These are phyloP conservation scores for Scaptomyza hsui DNA, from an alignment of 1,140 invertebrate genomes.

Conservation along the genomic window DNA sequence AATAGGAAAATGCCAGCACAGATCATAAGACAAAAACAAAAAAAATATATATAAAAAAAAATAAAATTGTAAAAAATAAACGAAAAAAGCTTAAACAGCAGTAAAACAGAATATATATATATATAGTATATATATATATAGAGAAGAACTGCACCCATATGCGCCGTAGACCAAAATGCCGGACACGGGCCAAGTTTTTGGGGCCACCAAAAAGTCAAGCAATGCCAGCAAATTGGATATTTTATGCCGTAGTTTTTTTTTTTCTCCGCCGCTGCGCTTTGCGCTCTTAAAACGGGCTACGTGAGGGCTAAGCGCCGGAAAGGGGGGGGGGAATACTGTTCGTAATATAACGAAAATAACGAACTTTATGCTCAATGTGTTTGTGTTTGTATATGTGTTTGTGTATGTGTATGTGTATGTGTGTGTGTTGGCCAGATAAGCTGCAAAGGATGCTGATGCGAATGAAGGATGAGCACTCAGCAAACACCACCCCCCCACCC, in stretches of 20 bases:
- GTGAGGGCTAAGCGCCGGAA: constrained; percentile 13
- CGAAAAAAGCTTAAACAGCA: constrained; percentile 7
- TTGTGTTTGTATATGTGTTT: constrained; percentile 13
- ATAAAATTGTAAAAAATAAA: no score
- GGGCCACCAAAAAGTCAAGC: constrained; percentile 63
- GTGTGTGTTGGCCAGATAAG: constrained; percentile 31
- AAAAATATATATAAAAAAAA: background rate
- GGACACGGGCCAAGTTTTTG: constrained; percentile 62
- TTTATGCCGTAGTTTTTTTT: constrained; percentile 72
- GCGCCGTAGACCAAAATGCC: constrained; percentile 31
- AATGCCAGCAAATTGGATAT: constrained; percentile 73
- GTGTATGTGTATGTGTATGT: constrained; percentile 9
- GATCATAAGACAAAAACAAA: constrained; percentile 14
- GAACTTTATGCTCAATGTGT: constrained; percentile 35
- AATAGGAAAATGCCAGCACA: constrained; percentile 30
- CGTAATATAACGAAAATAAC: constrained; percentile 54
- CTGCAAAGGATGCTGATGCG: constrained; percentile 44
- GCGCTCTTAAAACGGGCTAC: constrained; percentile 42
- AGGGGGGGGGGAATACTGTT: background rate
- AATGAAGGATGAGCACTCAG: constrained; percentile 36
- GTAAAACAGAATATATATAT: background rate
- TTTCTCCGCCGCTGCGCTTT: background rate
- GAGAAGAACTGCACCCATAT: constrained; percentile 38
- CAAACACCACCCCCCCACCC: background rate
- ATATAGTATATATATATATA: background rate